Evolutionary conservation across 2,113 vertebrate species (phyloP).

Genomic region (Alosa alosa): DNA sequence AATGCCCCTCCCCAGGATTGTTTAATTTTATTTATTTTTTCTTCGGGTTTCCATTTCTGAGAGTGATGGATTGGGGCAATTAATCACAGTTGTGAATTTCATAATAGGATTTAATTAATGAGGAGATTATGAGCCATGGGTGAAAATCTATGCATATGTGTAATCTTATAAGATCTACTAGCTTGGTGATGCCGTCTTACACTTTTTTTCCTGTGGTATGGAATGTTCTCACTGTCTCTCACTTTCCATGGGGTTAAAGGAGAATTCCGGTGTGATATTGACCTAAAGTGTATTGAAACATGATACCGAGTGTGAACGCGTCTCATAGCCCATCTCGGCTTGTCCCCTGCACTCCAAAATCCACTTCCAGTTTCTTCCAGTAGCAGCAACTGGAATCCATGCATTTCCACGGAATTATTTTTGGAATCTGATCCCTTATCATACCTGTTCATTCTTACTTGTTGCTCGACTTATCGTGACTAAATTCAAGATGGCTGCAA

Average conservation of each 20-base stretch:
- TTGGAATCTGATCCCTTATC: no score
- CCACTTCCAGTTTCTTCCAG: no score
- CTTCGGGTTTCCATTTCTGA: constrained; percentile 40
- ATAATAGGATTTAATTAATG: constrained; percentile 60
- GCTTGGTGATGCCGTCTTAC: background rate
- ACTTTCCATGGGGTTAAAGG: background rate
- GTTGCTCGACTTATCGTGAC: no score
- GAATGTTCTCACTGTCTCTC: background rate
- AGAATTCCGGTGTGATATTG: no score
- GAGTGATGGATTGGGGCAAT: constrained; percentile 58
- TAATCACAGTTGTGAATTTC: constrained; percentile 54
- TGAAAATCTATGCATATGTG: constrained; percentile 39
- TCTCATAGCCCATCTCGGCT: no score
- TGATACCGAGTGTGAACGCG: no score
- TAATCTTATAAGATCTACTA: background rate
- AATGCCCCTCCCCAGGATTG: background rate
- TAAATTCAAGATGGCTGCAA: no score
- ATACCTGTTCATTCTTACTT: no score
- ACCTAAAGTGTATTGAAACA: no score
- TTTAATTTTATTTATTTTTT: constrained; percentile 49
- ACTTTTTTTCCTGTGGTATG: background rate
- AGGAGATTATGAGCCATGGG: constrained; percentile 44
- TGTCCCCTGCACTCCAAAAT: no score
- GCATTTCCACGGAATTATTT: no score
- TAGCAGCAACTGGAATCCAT: no score